phyloP scores from a whole-genome alignment of 2,888 invertebrate genomes.

The Lissocephala sabroskyi region DNA sequence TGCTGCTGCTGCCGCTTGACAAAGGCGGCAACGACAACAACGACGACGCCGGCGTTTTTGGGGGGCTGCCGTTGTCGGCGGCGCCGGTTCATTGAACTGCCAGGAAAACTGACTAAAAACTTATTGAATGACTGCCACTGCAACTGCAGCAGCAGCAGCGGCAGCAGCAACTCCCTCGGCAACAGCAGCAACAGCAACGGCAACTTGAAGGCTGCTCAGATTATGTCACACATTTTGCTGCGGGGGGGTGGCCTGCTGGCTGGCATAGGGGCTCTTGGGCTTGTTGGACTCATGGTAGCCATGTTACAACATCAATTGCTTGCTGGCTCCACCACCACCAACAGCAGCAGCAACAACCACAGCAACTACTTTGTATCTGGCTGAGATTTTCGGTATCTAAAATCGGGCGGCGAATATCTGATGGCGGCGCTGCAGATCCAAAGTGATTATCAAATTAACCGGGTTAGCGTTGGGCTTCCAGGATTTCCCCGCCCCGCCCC shows the following conservation, averaged over 20 bases:
- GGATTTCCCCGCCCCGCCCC: too few relatives aligned
- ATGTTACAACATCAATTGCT: conserved; percentile 66
- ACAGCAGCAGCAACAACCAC: conserved; percentile 29
- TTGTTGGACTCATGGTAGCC: conserved; percentile 65
- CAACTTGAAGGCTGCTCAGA: conserved; percentile 61
- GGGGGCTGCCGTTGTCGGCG: conserved; percentile 29
- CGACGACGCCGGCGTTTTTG: conserved; percentile 8
- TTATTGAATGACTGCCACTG: conserved; percentile 58
- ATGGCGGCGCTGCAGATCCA: too few relatives aligned
- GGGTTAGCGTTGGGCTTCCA: too few relatives aligned
- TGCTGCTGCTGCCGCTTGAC: too few relatives aligned
- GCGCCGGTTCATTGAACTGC: conserved; percentile 50
- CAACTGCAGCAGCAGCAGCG: conserved; percentile 26
- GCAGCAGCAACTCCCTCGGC: conserved; percentile 16
- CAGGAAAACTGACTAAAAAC: conserved; percentile 51
- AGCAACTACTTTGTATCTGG: conserved; percentile 63
- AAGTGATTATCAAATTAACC: too few relatives aligned
- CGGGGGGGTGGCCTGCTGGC: conserved; percentile 4
- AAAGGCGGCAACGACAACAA: conserved; percentile 1
- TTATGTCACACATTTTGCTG: conserved; percentile 61
- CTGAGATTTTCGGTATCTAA: too few relatives aligned
- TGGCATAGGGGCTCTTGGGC: conserved; percentile 27
- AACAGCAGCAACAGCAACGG: conserved; percentile 14
- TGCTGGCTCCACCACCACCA: conserved; percentile 60
- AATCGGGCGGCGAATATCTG: too few relatives aligned